Percentiles rank a stretch among this genome's conserved stretches.
Evolutionary conservation across 2,797 vertebrate genomes (phyloP).

Genomic region (Falco cherrug): DNA sequence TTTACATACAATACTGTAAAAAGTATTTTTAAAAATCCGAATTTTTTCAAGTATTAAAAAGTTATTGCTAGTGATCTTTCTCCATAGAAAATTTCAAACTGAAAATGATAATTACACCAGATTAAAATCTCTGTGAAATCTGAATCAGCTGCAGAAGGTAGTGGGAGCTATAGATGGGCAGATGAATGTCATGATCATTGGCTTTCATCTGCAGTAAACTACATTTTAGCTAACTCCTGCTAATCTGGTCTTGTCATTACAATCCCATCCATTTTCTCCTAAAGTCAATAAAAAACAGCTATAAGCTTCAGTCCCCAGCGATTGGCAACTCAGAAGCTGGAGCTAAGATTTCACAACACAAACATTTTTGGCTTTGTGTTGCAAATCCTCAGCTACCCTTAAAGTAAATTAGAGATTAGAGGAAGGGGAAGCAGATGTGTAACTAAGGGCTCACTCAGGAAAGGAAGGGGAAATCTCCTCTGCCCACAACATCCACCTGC

Average conservation of each 20-base stretch:
- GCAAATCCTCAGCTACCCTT: conserved; percentile 30
- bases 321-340: not conserved
- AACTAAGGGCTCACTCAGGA: not conserved
- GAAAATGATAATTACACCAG: not conserved
- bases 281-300: not conserved
- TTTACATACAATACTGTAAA: not conserved
- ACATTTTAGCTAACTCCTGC: not conserved
- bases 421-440: conserved; percentile 37
- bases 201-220: not conserved
- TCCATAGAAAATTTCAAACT: not conserved
- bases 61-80: not conserved
- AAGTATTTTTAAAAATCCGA: not conserved
- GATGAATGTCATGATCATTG: not conserved
- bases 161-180: not conserved
- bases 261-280: conserved; percentile 8
- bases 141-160: not conserved
- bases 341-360: conserved; percentile 6
- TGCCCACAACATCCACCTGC: not conserved
- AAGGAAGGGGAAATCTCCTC: conserved; percentile 1
- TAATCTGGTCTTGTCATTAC: not conserved
- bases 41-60: not conserved
- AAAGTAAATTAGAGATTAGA: conserved; percentile 42
- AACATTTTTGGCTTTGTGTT: not conserved
- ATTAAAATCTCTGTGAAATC: not conserved
- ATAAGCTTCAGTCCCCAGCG: not conserved